Percentiles rank a stretch among this genome's conserved stretches.
phyloP scores from a whole-genome alignment of 2,888 invertebrate species.

The Neoascia interrupta region DNA sequence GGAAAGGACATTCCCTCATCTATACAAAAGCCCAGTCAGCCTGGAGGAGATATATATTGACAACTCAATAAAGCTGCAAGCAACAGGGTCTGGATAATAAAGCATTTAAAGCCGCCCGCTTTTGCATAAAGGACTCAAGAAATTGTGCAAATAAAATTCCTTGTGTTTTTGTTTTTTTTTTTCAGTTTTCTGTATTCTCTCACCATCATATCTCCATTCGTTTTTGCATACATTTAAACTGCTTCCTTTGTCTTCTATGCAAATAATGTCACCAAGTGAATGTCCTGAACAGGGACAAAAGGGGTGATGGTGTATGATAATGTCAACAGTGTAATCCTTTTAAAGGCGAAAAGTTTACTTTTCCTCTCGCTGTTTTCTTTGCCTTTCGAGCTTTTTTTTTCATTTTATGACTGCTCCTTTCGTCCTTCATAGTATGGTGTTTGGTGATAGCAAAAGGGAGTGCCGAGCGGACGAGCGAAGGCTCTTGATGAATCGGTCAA shows the following conservation, averaged over 20 bases:
- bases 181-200: not conserved
- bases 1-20: constrained; percentile 32
- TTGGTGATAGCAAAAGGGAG: no score
- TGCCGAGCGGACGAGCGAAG: not conserved
- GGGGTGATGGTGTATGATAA: constrained; percentile 48
- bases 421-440: no score
- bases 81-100: constrained; percentile 26
- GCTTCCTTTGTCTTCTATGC: constrained; percentile 53
- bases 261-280: constrained; percentile 41
- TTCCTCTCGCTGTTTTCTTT: constrained; percentile 15
- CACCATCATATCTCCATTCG: constrained; percentile 23
- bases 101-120: constrained; percentile 16
- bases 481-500: constrained; percentile 52
- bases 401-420: no score
- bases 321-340: constrained; percentile 64
- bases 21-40: not conserved
- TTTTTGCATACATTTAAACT: constrained; percentile 50
- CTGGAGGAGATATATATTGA: constrained; percentile 36
- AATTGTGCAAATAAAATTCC: constrained; percentile 31
- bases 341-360: constrained; percentile 56
- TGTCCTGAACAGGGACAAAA: constrained; percentile 22
- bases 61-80: constrained; percentile 42
- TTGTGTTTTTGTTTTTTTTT: no score
- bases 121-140: constrained; percentile 13
- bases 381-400: not conserved